These are phyloP conservation scores for Stenichneumon culpator DNA, from an alignment of 2,888 invertebrate genomes.

Conservation along the genomic window DNA sequence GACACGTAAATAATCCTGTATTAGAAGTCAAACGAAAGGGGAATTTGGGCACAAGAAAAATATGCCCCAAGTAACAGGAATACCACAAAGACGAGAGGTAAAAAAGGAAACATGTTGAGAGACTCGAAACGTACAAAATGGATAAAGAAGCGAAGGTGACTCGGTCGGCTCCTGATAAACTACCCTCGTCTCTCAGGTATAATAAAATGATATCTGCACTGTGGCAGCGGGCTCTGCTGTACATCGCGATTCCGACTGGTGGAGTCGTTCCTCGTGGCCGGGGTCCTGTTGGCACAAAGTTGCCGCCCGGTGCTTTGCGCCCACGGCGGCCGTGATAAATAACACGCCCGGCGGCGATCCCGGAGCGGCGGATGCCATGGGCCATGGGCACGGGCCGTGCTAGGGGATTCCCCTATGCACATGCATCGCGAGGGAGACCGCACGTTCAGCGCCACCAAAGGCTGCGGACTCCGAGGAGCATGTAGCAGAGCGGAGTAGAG, in stretches of 20 bases:
- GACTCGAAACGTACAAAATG: background rate
- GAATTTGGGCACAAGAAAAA: background rate
- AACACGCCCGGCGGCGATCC: constrained; percentile 69
- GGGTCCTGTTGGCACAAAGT: constrained; percentile 75
- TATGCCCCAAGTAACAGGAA: background rate
- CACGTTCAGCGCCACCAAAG: constrained; percentile 57
- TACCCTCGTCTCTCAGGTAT: constrained; percentile 78
- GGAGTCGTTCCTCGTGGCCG: constrained; percentile 68
- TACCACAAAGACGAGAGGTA: background rate
- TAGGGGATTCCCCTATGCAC: constrained; percentile 33
- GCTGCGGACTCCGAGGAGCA: background rate
- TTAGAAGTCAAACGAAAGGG: background rate
- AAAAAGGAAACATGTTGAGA: background rate
- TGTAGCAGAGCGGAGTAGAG: background rate
- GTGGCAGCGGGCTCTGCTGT: constrained; percentile 61
- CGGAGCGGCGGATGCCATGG: constrained; percentile 49
- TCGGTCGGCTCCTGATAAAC: constrained; percentile 76
- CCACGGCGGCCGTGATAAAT: constrained; percentile 82
- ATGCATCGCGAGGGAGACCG: background rate
- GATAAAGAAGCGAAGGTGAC: constrained; percentile 36
- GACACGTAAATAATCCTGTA: background rate
- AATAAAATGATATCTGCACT: constrained; percentile 82
- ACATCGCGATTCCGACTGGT: constrained; percentile 78
- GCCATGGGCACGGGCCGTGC: constrained; percentile 62
- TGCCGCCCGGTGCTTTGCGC: constrained; percentile 77